These are phyloP conservation scores for Heteractis magnifica DNA, from an alignment of 92 coral and sea anemone genomes.

Conservation along the genomic window DNA sequence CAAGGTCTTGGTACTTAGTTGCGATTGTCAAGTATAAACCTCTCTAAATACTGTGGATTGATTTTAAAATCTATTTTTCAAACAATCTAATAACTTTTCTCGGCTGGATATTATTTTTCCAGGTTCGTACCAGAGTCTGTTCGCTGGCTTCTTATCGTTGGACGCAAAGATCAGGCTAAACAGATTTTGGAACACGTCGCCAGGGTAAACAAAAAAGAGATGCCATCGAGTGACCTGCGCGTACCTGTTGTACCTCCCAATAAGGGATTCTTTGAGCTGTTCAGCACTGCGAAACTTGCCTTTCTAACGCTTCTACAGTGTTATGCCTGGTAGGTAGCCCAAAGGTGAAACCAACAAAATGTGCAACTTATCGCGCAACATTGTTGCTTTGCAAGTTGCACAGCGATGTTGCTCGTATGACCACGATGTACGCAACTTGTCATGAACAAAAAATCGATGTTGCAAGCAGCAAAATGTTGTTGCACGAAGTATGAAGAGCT, in stretches of 20 bases:
- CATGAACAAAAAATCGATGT: too few species aligned
- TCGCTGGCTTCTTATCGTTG: slow-evolving; percentile 63
- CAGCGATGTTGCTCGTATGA: too few species aligned
- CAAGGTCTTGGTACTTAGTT: too few species aligned
- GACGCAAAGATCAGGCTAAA: slow-evolving; percentile 47
- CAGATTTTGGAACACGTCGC: slow-evolving; percentile 51
- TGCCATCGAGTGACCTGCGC: slow-evolving; percentile 50
- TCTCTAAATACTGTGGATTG: not conserved
- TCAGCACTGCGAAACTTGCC: slow-evolving; percentile 45
- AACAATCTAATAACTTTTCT: too few species aligned
- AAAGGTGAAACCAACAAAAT: not conserved
- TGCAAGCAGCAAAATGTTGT: too few species aligned
- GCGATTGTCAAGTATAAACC: not conserved
- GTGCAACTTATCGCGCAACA: too few species aligned
- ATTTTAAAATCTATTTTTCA: not conserved
- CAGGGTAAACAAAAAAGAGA: slow-evolving; percentile 45
- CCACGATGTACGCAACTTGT: too few species aligned
- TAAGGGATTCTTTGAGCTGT: slow-evolving; percentile 56
- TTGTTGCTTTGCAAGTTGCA: too few species aligned
- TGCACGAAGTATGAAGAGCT: too few species aligned
- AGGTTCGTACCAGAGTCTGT: slow-evolving; percentile 73
- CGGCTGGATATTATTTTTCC: not conserved
- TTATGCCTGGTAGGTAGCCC: slow-evolving; percentile 50
- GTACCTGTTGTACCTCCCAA: slow-evolving; percentile 45
- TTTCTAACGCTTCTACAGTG: slow-evolving; percentile 52